phyloP scores from a whole-genome alignment of 2,113 vertebrate species.

The Sturnus vulgaris region DNA sequence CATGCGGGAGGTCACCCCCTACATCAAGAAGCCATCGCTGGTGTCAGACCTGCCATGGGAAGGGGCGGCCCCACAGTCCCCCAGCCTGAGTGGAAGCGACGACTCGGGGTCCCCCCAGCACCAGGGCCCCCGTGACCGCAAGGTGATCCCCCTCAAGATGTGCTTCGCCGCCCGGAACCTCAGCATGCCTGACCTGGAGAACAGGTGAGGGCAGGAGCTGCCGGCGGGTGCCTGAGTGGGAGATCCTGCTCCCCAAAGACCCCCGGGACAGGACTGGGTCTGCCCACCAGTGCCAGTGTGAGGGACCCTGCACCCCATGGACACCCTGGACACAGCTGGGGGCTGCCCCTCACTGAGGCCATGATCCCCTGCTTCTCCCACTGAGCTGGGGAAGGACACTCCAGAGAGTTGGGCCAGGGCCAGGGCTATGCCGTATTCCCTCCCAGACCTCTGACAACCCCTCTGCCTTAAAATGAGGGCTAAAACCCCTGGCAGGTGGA shows the following conservation, averaged over 20 bases:
- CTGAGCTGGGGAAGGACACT: background rate
- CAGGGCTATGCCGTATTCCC: background rate
- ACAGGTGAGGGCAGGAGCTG: slow-evolving; percentile 77
- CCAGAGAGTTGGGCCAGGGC: background rate
- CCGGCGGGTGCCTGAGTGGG: fast-evolving
- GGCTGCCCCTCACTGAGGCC: background rate
- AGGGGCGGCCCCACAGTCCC: slow-evolving; percentile 77
- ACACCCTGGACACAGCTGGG: background rate
- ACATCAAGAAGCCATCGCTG: slow-evolving; percentile 91
- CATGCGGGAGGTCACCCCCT: slow-evolving; percentile 92
- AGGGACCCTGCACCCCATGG: background rate
- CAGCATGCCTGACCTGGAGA: slow-evolving; percentile 95
- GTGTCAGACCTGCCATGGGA: slow-evolving; percentile 94
- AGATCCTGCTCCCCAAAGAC: background rate
- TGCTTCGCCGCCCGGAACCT: slow-evolving; percentile 93
- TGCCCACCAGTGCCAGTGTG: background rate
- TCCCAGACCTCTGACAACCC: background rate
- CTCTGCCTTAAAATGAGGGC: background rate
- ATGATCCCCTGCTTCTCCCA: background rate
- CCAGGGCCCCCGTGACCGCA: slow-evolving; percentile 80
- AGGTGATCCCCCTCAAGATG: slow-evolving; percentile 94
- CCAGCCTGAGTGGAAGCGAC: slow-evolving; percentile 86
- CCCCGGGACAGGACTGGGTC: background rate
- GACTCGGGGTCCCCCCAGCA: slow-evolving; percentile 88
- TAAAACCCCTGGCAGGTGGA: background rate